Evolutionary conservation across 2,888 invertebrate species (phyloP).

Genomic region (Dryomyza anilis): DNA sequence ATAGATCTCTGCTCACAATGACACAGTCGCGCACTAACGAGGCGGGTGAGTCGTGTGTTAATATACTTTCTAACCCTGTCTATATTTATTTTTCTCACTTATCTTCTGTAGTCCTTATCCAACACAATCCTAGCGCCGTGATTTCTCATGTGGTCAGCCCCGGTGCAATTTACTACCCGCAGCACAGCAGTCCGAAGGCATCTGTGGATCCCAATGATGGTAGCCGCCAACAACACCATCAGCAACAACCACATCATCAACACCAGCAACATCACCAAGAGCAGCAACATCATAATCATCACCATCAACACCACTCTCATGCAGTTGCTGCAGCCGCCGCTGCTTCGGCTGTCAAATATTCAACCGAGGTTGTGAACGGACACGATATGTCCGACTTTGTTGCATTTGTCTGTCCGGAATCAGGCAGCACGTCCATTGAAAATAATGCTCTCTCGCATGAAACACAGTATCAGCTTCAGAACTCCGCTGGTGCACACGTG

Average conservation of each 20-base stretch:
- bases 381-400: constrained; percentile 96
- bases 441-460: constrained; percentile 29
- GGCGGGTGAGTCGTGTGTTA: too few species aligned
- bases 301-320: constrained; percentile 34
- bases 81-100: not conserved
- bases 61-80: not conserved
- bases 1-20: constrained; percentile 46
- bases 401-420: constrained; percentile 95
- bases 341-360: constrained; percentile 58
- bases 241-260: constrained; percentile 38
- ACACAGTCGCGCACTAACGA: constrained; percentile 52
- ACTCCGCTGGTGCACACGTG: constrained; percentile 40
- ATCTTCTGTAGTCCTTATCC: constrained; percentile 52
- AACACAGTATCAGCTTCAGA: constrained; percentile 45
- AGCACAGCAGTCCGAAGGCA: constrained; percentile 53
- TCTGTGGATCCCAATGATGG: constrained; percentile 44
- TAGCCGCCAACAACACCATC: constrained; percentile 42
- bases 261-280: constrained; percentile 37
- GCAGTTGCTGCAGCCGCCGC: constrained; percentile 64
- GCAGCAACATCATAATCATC: constrained; percentile 37
- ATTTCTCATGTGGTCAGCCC: constrained; percentile 64
- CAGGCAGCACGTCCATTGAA: constrained; percentile 62
- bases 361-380: constrained; percentile 70
- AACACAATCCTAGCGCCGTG: constrained; percentile 62
- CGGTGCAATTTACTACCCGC: constrained; percentile 64